phyloP scores from a whole-genome alignment of 2,113 vertebrate species.

The Egretta garzetta region DNA sequence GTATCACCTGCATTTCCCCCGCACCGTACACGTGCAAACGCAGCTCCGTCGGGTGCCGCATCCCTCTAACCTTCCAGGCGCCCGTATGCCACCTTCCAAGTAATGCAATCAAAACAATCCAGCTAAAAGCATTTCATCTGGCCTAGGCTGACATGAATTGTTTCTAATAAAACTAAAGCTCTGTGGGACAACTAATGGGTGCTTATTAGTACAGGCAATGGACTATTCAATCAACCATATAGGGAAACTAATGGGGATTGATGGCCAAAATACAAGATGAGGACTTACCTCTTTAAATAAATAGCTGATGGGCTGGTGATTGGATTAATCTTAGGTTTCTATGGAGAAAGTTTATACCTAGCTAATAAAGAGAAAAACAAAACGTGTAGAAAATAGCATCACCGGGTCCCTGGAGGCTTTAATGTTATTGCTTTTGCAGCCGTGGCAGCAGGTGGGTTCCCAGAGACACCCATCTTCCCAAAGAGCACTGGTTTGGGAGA shows the following conservation, averaged over 20 bases:
- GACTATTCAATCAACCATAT: constrained; percentile 50
- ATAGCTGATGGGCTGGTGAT: not conserved
- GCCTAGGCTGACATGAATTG: constrained; percentile 21
- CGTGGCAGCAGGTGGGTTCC: not conserved
- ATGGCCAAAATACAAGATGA: constrained; percentile 34
- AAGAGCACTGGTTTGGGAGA: not conserved
- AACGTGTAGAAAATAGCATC: not conserved
- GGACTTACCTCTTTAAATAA: constrained; percentile 25
- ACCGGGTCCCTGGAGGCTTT: not conserved
- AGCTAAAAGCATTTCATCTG: constrained; percentile 38
- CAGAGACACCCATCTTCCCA: not conserved
- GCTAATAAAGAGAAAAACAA: not conserved
- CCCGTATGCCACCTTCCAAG: constrained; percentile 17
- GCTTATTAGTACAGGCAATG: constrained; percentile 51
- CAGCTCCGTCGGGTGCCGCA: not conserved
- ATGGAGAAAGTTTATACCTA: not conserved
- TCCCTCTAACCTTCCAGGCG: not conserved
- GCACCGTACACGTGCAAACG: not conserved
- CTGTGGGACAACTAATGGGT: constrained; percentile 44
- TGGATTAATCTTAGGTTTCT: not conserved
- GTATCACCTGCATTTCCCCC: not conserved
- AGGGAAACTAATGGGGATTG: constrained; percentile 59
- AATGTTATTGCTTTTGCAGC: not conserved
- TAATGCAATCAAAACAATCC: constrained; percentile 46
- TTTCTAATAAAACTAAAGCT: constrained; percentile 57